Base-by-base conservation (phyloP, 2,888 invertebrate species). In the Lobophora halterata region DNA sequence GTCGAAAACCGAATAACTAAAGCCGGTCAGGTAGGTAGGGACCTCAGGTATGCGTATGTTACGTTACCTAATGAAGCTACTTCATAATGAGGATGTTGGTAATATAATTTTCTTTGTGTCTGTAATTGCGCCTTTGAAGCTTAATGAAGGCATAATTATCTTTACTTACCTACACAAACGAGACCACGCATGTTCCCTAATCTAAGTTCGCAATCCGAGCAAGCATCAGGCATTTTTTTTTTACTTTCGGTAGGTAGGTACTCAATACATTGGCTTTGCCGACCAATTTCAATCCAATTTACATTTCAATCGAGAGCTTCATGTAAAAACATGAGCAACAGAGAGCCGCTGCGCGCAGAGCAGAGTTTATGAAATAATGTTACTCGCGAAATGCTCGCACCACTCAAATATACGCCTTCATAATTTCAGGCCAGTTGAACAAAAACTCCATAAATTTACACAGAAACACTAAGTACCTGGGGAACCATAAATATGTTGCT, bases 251-350 rank as follows among this genome's bases (percentile, higher is more conserved):
- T 70, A 67, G 55, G 62, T 69, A 68, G n/a, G n/a, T 70, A 67
- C 55, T 61, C 68, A 68, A 71, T 70, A 67, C 68, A 61, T 68
- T 69, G 74, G 72, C 73, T 73, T 74, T 75, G 71, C 70, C 69
- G 73, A 72, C 77, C 79, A 77, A 76, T 78, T 79, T 73, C 69
- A 71, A 75, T 72, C 70, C 75, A 79, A 79, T 79, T 79, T 79
- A 79, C 79, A 79, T 79, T 79, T 79, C 79, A 79, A 79, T 79
- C 79, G 74, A 54, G 58, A 64, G 71, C 57, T 77, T 79, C 79
- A 79, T 79, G 79, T 73, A 75, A 79, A 79, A 77, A 79, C 79
- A 79, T 79, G 79, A 79, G 76, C 52, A 53, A 54, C 62, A 56
- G 57, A 58, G 70, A 64, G 65, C 51, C 51, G 58, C 61, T 35